A percentile compares a stretch with the other conserved stretches of the same genome.
Evolutionary conservation across 2,888 invertebrate genomes (phyloP).

Genomic region (Tryphoninae sp.): DNA sequence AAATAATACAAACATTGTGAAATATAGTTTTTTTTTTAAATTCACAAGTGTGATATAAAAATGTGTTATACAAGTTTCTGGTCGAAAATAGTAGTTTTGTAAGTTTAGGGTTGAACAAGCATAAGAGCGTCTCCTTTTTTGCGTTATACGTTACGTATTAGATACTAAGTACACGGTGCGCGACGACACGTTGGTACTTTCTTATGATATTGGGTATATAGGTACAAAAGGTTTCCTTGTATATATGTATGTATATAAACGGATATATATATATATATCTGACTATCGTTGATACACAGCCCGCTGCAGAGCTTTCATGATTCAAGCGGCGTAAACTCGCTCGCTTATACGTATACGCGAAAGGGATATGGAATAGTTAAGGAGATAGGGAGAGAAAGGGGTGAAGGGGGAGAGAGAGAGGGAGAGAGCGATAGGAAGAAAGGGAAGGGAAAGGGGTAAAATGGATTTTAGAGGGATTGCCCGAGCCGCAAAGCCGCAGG

Average conservation of each 20-base stretch:
- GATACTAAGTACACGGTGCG: constrained; percentile 50
- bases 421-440: background rate
- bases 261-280: constrained; percentile 7
- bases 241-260: constrained; percentile 10
- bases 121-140: constrained; percentile 17
- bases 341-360: constrained; percentile 27
- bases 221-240: constrained; percentile 21
- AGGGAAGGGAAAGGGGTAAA: constrained; percentile 5
- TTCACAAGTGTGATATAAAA: no score
- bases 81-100: background rate
- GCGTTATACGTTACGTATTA: constrained; percentile 42
- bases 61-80: no score
- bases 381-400: constrained; percentile 10
- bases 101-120: background rate
- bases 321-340: constrained; percentile 54
- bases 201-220: constrained; percentile 44
- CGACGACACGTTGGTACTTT: constrained; percentile 40
- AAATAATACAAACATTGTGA: no score
- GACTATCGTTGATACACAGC: constrained; percentile 43
- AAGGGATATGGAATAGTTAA: constrained; percentile 49
- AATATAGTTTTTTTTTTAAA: no score
- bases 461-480: constrained; percentile 59
- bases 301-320: constrained; percentile 45
- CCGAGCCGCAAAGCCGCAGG: constrained; percentile 62
- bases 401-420: background rate